Base-by-base conservation (phyloP, 2,797 vertebrate genomes). In the Argya squamiceps region DNA sequence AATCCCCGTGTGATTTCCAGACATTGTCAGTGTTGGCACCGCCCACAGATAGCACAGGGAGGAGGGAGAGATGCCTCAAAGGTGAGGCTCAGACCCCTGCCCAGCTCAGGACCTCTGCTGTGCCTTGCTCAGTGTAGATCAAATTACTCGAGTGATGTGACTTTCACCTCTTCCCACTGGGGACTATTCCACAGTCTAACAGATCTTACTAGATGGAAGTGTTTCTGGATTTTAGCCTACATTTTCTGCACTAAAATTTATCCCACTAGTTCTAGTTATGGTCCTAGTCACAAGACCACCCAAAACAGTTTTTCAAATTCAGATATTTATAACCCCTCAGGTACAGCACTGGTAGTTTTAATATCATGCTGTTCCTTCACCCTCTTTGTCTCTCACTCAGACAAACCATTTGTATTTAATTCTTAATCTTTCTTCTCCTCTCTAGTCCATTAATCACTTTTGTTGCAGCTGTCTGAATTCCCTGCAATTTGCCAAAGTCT, bases 381-480 rank as follows among this genome's bases (percentile, higher is more conserved):
- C 10, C 59, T 79, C 81, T 84, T 89, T 63, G 32, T n/a, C 22
- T 71, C 50, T 80, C 63, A 69, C 83, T 92, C 70, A 92, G 50
- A 70, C 53, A 89, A 90, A 73, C 41, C 0, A 0, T 47, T 76
- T 0, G 0, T 46, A 81, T 64, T 82, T 70, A 71, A 58, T 85
- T 71, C 82, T 71, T 85, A 39, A 68, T 67, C 37, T 53, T 84
- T 86, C 49, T 71, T 73, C 60, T 78, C 46, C 52, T 60, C 73
- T 60, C 69, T 39, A 73, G 76, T 37, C 46, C 77, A 86, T 90
- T 92, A 93, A 92, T 88, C 88, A 74, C 70, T 88, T 84, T 26
- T 47, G 70, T 43, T 81, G 76, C 63, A 92, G 77, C 77, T 95
- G 77, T 79, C 83, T 84, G 55, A 93, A 70, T 73, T 91, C 84